These are phyloP conservation scores for Pterois miles DNA, from an alignment of 2,797 vertebrate species.

Conservation along the genomic window DNA sequence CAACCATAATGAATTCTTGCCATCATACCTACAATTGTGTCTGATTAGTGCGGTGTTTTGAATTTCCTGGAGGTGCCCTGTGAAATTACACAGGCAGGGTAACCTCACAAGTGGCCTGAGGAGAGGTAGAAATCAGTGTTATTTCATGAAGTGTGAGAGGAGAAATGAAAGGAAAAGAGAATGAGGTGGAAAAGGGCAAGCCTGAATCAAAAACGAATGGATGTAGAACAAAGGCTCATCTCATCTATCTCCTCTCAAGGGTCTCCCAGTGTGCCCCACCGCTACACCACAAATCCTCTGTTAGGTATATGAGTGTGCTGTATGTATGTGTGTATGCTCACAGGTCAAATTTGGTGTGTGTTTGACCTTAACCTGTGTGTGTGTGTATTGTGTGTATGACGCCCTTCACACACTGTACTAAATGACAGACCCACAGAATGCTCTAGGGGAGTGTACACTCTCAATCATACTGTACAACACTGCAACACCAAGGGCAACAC, in stretches of 20 bases:
- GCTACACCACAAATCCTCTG: not conserved
- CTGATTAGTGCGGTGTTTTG: constrained; percentile 54
- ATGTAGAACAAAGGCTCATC: constrained; percentile 51
- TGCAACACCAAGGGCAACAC: constrained; percentile 45
- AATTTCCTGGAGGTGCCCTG: constrained; percentile 29
- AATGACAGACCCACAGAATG: constrained; percentile 45
- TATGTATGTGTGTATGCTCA: not conserved
- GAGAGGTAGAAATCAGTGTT: constrained; percentile 59
- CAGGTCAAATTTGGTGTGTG: constrained; percentile 34
- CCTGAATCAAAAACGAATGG: constrained; percentile 55
- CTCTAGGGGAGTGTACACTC: constrained; percentile 25
- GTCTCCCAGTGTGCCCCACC: constrained; percentile 1
- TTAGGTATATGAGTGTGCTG: not conserved
- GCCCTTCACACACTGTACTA: constrained; percentile 48
- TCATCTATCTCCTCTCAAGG: constrained; percentile 30
- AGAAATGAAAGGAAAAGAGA: constrained; percentile 31
- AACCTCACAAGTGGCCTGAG: constrained; percentile 41
- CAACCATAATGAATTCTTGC: constrained; percentile 1
- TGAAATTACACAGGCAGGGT: constrained; percentile 21
- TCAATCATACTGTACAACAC: constrained; percentile 38
- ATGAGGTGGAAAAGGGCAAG: constrained; percentile 36
- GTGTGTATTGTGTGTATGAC: constrained; percentile 4
- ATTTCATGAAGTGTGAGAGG: constrained; percentile 46
- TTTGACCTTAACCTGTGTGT: constrained; percentile 38
- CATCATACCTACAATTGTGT: constrained; percentile 41